A percentile compares a stretch with the other conserved stretches of the same genome.
phyloP scores from a whole-genome alignment of 2,113 vertebrate genomes.

The Esox niger region DNA sequence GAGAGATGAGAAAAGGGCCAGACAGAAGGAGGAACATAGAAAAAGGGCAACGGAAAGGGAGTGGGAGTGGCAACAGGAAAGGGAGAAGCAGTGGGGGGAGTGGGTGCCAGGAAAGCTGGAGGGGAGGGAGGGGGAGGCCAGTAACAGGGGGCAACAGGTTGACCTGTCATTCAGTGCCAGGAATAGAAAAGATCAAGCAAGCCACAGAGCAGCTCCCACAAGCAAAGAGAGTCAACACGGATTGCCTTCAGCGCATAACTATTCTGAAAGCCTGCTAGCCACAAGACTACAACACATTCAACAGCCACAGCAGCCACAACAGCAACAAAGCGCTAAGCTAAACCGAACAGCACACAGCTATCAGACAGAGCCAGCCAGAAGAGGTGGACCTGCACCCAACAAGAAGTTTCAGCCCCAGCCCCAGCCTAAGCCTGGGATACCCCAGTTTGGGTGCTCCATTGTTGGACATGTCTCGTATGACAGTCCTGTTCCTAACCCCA shows the following conservation, averaged over 20 bases:
- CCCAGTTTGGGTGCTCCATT: conserved; percentile 48
- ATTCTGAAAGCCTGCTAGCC: conserved; percentile 67
- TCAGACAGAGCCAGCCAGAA: conserved; percentile 59
- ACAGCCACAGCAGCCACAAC: conserved; percentile 75
- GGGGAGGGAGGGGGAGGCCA: conserved; percentile 59
- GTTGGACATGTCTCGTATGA: conserved; percentile 43
- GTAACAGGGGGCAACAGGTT: conserved; percentile 82
- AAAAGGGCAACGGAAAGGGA: conserved; percentile 15
- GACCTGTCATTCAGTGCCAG: conserved; percentile 83
- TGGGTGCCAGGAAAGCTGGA: conserved; percentile 57
- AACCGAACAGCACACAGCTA: conserved; percentile 52
- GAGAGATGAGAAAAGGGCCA: conserved; percentile 39
- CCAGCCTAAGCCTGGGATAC: neutral
- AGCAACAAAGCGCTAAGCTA: conserved; percentile 65
- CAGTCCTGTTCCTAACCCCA: conserved; percentile 65
- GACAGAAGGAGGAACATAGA: conserved; percentile 20
- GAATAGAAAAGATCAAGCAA: conserved; percentile 80
- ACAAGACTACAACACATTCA: conserved; percentile 61
- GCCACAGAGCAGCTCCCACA: conserved; percentile 71
- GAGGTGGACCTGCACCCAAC: conserved; percentile 27
- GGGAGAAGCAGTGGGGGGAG: conserved; percentile 63
- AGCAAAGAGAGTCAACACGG: conserved; percentile 66
- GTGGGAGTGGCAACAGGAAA: conserved; percentile 41
- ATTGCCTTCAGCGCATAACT: conserved; percentile 67
- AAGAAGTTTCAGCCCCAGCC: conserved; percentile 54